Conservation (phyloP, 2,113 vertebrate species). For the Atlantisia rogersi region DNA sequence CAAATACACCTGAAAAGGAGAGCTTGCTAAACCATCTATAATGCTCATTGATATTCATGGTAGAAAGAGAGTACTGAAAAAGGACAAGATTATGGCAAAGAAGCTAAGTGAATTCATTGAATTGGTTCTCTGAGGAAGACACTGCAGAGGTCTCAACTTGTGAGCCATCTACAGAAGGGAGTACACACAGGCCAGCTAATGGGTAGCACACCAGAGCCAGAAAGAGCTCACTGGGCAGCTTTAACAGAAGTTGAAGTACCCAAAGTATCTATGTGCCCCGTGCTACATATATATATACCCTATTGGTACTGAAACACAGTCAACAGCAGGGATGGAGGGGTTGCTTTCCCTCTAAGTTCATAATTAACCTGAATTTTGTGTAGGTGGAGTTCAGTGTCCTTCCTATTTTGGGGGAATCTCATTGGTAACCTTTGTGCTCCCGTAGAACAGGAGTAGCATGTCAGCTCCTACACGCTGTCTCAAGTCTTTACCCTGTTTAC, state of each 20-base stretch:
- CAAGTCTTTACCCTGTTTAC: background rate
- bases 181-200: background rate
- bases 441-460: background rate
- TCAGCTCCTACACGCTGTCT: background rate
- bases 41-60: background rate
- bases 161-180: background rate
- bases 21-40: background rate
- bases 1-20: background rate
- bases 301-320: background rate
- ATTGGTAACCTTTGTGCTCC: background rate
- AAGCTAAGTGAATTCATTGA: background rate
- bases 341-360: background rate
- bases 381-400: background rate
- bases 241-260: background rate
- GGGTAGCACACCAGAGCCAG: background rate
- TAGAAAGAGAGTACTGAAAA: background rate
- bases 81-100: background rate
- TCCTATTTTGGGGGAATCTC: background rate
- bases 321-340: background rate
- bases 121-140: background rate
- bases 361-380: background rate
- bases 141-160: background rate
- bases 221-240: background rate
- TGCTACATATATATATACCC: background rate
- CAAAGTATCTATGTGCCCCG: fast-evolving